These are phyloP conservation scores for Aricia agestis DNA, from an alignment of 1,140 invertebrate genomes.

Conservation along the genomic window DNA sequence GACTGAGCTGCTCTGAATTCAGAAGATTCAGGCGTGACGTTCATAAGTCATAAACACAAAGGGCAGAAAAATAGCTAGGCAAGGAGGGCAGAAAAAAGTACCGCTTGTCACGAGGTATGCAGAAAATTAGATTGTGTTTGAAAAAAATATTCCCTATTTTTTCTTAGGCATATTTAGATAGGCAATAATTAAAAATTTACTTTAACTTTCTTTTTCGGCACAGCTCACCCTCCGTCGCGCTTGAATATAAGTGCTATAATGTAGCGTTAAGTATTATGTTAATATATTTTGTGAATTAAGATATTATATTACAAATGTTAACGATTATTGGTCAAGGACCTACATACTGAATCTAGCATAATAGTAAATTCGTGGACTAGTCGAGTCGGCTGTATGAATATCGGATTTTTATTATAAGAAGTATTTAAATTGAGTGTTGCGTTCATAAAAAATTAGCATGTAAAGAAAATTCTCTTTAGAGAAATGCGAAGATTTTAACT, in stretches of 20 bases:
- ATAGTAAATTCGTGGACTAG: conserved; percentile 26
- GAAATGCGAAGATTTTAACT: neutral
- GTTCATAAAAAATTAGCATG: neutral
- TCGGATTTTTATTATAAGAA: neutral
- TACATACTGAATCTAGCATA: conserved; percentile 66
- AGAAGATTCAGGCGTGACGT: too few species aligned
- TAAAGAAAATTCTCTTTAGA: too few species aligned
- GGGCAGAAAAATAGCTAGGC: too few species aligned
- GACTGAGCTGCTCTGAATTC: neutral
- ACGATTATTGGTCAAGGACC: conserved; percentile 66
- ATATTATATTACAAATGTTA: conserved; percentile 54
- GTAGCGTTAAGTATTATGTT: conserved; percentile 43
- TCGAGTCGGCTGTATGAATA: conserved; percentile 11
- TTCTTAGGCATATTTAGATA: too few species aligned
- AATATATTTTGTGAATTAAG: conserved; percentile 61
- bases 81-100: too few species aligned
- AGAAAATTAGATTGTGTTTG: too few species aligned
- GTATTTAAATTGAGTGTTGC: neutral
- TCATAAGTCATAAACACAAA: too few species aligned
- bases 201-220: neutral
- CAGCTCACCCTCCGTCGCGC: neutral
- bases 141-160: too few species aligned
- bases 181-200: neutral
- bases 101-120: too few species aligned
- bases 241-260: conserved; percentile 33